A percentile compares a stretch with the other conserved stretches of the same genome.
These are phyloP conservation scores for Columba guinea DNA, from an alignment of 2,797 vertebrate genomes.

Conservation along the genomic window DNA sequence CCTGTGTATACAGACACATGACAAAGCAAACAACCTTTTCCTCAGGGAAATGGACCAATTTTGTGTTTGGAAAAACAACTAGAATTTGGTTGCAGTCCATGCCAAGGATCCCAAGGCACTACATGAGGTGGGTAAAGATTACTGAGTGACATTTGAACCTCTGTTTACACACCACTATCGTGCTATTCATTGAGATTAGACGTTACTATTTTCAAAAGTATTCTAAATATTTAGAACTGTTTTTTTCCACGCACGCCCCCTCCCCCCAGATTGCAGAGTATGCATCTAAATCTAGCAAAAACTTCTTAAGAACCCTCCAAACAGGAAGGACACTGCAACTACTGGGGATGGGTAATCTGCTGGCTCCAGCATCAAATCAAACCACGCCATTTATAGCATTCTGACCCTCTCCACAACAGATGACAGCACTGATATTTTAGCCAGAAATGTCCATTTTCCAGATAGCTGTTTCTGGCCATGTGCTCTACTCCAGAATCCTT, in stretches of 20 bases:
- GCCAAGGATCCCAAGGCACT: background rate
- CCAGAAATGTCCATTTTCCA: background rate
- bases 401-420: background rate
- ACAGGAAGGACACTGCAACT: background rate
- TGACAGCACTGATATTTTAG: background rate
- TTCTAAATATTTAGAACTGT: background rate
- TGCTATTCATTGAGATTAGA: background rate
- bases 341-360: background rate
- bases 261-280: background rate
- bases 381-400: background rate
- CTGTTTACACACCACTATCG: background rate
- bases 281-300: background rate
- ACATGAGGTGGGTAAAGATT: background rate
- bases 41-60: background rate
- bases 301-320: background rate
- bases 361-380: background rate
- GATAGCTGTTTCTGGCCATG: background rate
- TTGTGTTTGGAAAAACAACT: background rate
- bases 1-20: background rate
- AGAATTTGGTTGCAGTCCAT: background rate
- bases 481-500: background rate
- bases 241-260: too few species aligned
- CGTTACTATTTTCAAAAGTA: background rate
- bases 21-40: background rate
- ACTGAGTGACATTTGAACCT: background rate